Base-by-base conservation (phyloP, 2,797 vertebrate species). In the Aphelocoma californica region DNA sequence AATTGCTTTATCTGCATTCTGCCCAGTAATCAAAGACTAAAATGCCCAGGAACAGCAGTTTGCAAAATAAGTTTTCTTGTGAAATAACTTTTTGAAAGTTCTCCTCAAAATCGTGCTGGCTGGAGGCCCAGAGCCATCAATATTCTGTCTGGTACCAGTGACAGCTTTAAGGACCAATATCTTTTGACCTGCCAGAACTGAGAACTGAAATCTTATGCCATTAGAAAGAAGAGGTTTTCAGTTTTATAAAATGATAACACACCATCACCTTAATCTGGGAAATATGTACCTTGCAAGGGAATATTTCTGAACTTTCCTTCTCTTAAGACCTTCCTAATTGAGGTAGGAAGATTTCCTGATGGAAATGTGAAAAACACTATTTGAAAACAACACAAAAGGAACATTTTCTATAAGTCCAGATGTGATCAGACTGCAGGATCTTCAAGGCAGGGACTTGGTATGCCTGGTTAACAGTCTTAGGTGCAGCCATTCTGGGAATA, bases 131-230 rank as follows among this genome's bases (percentile, higher is more conserved):
- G 57, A 50, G 38, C 38, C 81, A 82, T 96, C 61, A 88, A 58
- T 93, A 87, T 86, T 90, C 65, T 74, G 53, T 69, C 92, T 88
- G 75, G 56, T 90, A 78, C 38, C 61, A 78, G 64, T 71, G 89
- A 85, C 86, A 94, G 86, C 10, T 93, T 95, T 86, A 95, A 93
- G 74, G 81, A 77, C 67, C 69, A 40, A 36, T 92, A 57, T 74
- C 84, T 92, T 91, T 81, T 81, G 38, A 88, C 72, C 47, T 47
- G 25, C 13, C 65, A 81, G 69, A 86, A 71, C 25, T 44, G 70
- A 71, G 34, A 89, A 66, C 28, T 57, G 34, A 48, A 57, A 32
- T 69, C 29, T 77, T 78, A 23, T 67, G 50, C 28, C 9, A 29
- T 51, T 72, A 36, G 29, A 92, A 87, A 36, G 57, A 94, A 64